Evolutionary conservation across 2,888 invertebrate genomes (phyloP).

Genomic region (Cephonodes hylas): DNA sequence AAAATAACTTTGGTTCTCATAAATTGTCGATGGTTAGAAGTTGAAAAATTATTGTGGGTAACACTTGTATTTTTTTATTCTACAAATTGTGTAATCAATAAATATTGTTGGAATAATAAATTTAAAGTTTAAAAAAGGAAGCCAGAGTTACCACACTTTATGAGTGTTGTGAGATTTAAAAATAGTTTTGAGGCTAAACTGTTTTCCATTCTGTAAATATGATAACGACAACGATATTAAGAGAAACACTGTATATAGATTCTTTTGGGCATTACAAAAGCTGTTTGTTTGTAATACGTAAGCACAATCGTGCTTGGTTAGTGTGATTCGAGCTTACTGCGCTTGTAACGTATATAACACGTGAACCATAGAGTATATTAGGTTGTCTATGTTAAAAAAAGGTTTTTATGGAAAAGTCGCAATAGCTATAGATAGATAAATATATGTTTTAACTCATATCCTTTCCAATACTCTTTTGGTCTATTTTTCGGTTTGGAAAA

Average conservation of each 20-base stretch:
- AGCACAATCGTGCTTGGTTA: conserved; percentile 2
- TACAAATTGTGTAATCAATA: no score
- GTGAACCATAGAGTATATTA: background rate
- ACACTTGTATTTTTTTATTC: no score
- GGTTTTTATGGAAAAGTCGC: background rate
- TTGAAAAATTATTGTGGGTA: no score
- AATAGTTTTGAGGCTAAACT: background rate
- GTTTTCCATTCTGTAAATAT: background rate
- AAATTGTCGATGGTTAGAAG: no score
- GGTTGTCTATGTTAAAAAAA: background rate
- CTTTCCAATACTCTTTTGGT: no score
- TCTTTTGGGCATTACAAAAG: background rate
- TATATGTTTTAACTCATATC: no score
- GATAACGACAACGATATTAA: background rate
- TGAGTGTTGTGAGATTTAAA: background rate
- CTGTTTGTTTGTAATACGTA: background rate
- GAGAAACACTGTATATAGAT: background rate
- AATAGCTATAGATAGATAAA: no score
- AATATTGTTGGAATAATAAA: no score
- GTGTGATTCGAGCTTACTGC: conserved; percentile 9
- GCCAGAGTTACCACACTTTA: no score
- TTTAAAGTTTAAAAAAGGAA: no score
- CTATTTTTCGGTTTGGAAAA: no score
- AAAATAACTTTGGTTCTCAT: no score
- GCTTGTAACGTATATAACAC: background rate